Percentiles rank a stretch among this genome's conserved stretches.
phyloP scores from a whole-genome alignment of 64 coral and sea anemone genomes.

The Montipora cactus region DNA sequence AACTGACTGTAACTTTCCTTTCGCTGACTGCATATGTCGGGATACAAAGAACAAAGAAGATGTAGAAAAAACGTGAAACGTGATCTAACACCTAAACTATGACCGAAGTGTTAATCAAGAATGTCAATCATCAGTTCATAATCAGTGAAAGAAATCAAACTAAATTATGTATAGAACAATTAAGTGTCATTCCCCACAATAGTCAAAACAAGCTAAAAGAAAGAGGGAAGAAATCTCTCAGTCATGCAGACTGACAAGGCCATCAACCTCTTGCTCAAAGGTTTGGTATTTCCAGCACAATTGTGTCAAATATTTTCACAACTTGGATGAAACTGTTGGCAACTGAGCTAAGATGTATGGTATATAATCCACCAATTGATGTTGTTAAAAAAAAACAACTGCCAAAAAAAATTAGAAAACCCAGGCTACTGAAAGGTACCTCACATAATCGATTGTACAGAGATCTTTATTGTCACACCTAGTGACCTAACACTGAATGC shows the following conservation, averaged over 20 bases:
- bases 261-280: background rate
- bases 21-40: too few species aligned
- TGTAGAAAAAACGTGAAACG: too few species aligned
- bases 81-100: too few species aligned
- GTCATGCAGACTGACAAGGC: background rate
- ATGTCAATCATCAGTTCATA: too few species aligned
- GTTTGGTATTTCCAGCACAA: conserved; percentile 11
- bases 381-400: conserved; percentile 14
- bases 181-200: too few species aligned
- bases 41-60: too few species aligned
- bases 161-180: too few species aligned
- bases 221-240: conserved; percentile 11
- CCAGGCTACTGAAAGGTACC: conserved; percentile 14
- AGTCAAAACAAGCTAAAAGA: conserved; percentile 33
- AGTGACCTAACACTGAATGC: background rate
- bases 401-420: conserved; percentile 15
- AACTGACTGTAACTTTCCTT: too few species aligned
- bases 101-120: too few species aligned
- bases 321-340: conserved; percentile 30
- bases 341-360: conserved; percentile 22
- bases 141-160: too few species aligned
- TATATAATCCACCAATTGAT: conserved; percentile 23
- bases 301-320: conserved; percentile 15
- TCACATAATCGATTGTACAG: conserved; percentile 13
- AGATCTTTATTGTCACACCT: conserved; percentile 18